These are phyloP conservation scores for Brachypteracias leptosomus DNA, from an alignment of 2,113 vertebrate species.

Conservation along the genomic window DNA sequence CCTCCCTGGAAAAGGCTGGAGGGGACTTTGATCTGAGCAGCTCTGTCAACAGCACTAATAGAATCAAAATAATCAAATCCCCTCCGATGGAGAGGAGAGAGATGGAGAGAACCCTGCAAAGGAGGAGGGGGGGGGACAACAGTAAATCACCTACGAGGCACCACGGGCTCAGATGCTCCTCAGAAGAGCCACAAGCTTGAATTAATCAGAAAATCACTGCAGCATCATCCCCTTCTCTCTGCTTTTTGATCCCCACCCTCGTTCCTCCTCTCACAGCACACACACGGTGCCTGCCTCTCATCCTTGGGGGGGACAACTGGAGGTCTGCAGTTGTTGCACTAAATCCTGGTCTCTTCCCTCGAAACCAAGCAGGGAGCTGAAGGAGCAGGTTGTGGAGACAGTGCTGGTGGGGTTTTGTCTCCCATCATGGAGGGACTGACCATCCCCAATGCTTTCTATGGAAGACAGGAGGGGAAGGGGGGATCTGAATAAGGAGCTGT, in stretches of 20 bases:
- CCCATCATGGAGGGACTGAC: neutral
- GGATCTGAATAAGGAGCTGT: neutral
- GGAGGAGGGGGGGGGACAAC: neutral
- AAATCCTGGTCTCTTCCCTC: neutral
- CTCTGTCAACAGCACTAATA: conserved; percentile 21
- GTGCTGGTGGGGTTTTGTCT: neutral
- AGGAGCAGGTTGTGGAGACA: neutral
- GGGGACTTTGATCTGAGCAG: conserved; percentile 53
- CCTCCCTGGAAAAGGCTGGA: conserved; percentile 37
- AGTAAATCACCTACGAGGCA: neutral
- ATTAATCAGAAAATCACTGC: neutral
- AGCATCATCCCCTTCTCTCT: neutral
- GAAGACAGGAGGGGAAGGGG: neutral
- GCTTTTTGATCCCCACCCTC: neutral
- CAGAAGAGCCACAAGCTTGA: neutral
- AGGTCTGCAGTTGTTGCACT: neutral
- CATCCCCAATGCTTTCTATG: neutral
- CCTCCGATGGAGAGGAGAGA: conserved; percentile 16
- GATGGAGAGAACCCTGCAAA: neutral
- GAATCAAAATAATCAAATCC: conserved; percentile 56
- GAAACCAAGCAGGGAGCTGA: neutral
- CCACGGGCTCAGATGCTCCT: neutral
- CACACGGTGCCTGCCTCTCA: neutral
- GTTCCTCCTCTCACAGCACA: neutral
- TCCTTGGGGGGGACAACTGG: neutral